phyloP scores from a whole-genome alignment of 2,113 vertebrate genomes.

The Lota lota region DNA sequence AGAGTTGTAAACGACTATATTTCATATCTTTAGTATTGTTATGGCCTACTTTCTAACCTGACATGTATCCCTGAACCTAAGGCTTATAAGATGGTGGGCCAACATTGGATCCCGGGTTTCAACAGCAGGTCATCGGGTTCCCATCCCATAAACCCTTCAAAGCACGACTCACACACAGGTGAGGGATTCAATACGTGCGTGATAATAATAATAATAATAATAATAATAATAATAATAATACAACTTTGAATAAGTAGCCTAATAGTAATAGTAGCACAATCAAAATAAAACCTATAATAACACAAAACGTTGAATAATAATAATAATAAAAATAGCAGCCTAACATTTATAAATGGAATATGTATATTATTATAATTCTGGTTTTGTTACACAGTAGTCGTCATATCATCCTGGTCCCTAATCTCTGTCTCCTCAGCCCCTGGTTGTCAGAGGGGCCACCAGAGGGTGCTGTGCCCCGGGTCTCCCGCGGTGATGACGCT shows the following conservation, averaged over 20 bases:
- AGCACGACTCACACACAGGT: slow-evolving; percentile 25
- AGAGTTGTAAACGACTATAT: too few relatives aligned
- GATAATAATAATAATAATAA: too few relatives aligned
- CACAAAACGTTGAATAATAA: background rate
- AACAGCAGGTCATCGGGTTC: background rate
- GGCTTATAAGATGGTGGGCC: slow-evolving; percentile 19
- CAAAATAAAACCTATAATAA: too few relatives aligned
- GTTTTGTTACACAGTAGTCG: too few relatives aligned
- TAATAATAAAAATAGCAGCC: background rate
- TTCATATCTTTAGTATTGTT: too few relatives aligned
- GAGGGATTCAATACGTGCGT: too few relatives aligned
- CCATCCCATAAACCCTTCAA: background rate
- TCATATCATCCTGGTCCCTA: too few relatives aligned
- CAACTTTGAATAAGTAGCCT: too few relatives aligned
- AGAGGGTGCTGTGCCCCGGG: background rate
- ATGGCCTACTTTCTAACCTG: too few relatives aligned
- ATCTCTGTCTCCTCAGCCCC: slow-evolving; percentile 13
- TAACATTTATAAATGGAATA: background rate
- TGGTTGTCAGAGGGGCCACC: background rate
- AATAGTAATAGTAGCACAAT: too few relatives aligned
- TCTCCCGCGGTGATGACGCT: slow-evolving; percentile 2
- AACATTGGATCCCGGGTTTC: slow-evolving; percentile 11
- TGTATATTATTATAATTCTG: background rate
- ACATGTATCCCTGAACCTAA: too few relatives aligned
- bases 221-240: too few relatives aligned